Percentiles rank a stretch among this genome's conserved stretches.
These are phyloP conservation scores for Leptonema lineaticorne DNA, from an alignment of 1,140 invertebrate species.

Conservation along the genomic window DNA sequence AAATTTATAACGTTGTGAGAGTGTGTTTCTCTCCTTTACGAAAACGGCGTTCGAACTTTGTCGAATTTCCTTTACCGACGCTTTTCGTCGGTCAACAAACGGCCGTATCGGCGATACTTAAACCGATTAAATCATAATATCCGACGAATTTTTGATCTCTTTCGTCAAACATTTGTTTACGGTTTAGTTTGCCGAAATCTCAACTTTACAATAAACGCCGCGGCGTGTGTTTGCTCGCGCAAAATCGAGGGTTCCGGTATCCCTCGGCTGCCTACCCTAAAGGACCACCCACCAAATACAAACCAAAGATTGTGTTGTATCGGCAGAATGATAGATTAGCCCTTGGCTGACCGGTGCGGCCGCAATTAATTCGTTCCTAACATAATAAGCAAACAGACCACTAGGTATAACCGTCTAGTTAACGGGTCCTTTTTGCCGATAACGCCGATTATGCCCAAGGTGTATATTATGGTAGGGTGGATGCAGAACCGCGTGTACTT, in stretches of 20 bases:
- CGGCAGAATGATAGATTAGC: constrained; percentile 41
- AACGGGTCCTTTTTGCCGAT: constrained; percentile 14
- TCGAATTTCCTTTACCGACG: too few species aligned
- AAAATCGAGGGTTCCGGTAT: background rate
- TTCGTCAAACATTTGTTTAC: constrained; percentile 24
- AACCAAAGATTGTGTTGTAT: constrained; percentile 42
- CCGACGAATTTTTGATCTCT: too few species aligned
- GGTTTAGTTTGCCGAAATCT: constrained; percentile 20
- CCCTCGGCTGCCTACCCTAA: background rate
- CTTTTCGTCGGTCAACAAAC: too few species aligned
- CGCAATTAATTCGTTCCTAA: constrained; percentile 41
- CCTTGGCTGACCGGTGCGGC: constrained; percentile 11
- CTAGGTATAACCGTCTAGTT: background rate
- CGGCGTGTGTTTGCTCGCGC: background rate
- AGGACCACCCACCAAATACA: constrained; percentile 31
- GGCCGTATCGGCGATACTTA: too few species aligned
- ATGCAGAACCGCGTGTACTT: background rate
- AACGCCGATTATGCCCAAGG: constrained; percentile 11
- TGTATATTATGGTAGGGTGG: background rate
- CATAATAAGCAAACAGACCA: constrained; percentile 37
- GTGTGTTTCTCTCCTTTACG: too few species aligned
- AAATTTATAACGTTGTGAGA: too few species aligned
- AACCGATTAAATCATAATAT: too few species aligned
- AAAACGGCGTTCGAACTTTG: too few species aligned
- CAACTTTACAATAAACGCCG: constrained; percentile 7